Percentiles rank a stretch among this genome's conserved stretches.
Evolutionary conservation across 2,888 invertebrate genomes (phyloP).

Genomic region (Sclerodermus sp.): DNA sequence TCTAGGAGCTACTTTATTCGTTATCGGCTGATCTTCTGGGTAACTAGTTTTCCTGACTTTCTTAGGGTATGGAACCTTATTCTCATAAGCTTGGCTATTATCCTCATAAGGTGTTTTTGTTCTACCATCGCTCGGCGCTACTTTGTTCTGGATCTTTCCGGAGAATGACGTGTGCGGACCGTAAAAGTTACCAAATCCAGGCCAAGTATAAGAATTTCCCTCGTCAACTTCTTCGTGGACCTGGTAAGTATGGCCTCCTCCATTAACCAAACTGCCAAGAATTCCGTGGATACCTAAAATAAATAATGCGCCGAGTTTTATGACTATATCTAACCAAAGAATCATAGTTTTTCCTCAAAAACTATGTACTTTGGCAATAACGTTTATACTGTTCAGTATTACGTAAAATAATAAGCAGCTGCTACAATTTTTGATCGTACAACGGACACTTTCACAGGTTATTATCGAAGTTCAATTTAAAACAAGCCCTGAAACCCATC

Average conservation of each 20-base stretch:
- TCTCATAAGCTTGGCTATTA: too few species aligned
- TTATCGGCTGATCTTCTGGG: constrained; percentile 13
- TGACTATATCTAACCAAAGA: too few species aligned
- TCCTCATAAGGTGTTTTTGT: background rate
- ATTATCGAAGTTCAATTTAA: too few species aligned
- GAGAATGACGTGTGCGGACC: constrained; percentile 11
- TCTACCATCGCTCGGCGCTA: constrained; percentile 21
- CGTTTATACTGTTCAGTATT: too few species aligned
- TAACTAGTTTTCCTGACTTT: background rate
- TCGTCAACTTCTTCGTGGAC: constrained; percentile 43
- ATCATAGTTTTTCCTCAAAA: too few species aligned
- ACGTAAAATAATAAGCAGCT: too few species aligned
- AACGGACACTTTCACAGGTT: too few species aligned
- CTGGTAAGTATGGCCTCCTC: constrained; percentile 30
- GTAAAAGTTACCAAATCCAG: constrained; percentile 28
- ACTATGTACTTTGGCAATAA: too few species aligned
- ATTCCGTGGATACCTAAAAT: constrained; percentile 13
- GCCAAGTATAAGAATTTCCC: constrained; percentile 25
- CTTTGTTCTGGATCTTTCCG: constrained; percentile 26
- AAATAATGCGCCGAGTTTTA: background rate
- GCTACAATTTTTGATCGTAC: too few species aligned
- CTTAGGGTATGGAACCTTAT: background rate
- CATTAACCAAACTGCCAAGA: background rate
- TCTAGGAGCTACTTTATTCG: constrained; percentile 34
- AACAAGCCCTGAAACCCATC: too few species aligned